Percentiles rank a stretch among this genome's conserved stretches.
phyloP scores from a whole-genome alignment of 2,113 vertebrate species.

The Geococcyx californianus region DNA sequence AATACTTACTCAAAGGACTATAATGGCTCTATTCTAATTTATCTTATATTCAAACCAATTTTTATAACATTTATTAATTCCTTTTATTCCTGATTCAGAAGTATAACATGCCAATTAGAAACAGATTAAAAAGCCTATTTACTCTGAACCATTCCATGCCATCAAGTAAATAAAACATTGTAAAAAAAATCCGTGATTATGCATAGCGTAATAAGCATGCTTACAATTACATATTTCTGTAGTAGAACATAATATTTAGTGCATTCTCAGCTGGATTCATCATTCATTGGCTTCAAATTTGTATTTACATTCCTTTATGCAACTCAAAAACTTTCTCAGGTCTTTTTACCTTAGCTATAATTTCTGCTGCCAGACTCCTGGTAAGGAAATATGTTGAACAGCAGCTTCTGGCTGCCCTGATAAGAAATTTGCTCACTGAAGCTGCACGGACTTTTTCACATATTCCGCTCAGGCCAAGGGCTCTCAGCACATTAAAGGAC shows the following conservation, averaged over 20 bases:
- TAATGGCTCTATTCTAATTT: slow-evolving; percentile 46
- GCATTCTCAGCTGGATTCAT: background rate
- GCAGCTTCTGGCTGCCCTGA: background rate
- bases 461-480: background rate
- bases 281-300: background rate
- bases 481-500: background rate
- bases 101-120: slow-evolving; percentile 56
- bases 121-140: slow-evolving; percentile 60
- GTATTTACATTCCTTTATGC: background rate
- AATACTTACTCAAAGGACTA: slow-evolving; percentile 51
- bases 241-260: slow-evolving; percentile 5
- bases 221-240: background rate
- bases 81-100: slow-evolving; percentile 50
- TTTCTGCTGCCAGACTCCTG: background rate
- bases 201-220: background rate
- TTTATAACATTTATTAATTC: slow-evolving; percentile 68
- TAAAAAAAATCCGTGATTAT: slow-evolving; percentile 18
- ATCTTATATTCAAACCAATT: slow-evolving; percentile 51
- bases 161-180: slow-evolving; percentile 49
- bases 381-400: background rate
- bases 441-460: background rate
- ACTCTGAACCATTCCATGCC: background rate
- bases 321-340: background rate
- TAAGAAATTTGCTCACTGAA: background rate
- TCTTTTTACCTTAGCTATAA: background rate